Percentiles rank a stretch among this genome's conserved stretches.
Conservation (phyloP, 2,113 vertebrate genomes). For the Scartelaos histophorus region DNA sequence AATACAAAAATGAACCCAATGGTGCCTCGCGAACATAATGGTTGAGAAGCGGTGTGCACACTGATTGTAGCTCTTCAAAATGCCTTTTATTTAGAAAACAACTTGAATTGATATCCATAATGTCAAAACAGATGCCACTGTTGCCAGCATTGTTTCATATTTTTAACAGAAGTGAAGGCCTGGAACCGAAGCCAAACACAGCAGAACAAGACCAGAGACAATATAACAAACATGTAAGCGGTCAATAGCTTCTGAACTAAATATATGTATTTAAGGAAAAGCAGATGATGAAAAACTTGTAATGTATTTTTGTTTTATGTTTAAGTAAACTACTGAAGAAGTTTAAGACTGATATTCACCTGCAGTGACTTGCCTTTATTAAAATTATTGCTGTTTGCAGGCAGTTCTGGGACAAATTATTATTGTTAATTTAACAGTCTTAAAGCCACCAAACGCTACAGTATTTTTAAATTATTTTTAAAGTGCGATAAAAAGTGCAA, state of each 20-base stretch:
- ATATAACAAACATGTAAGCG: neutral
- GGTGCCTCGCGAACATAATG: neutral
- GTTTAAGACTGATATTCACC: too few species aligned
- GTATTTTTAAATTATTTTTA: too few species aligned
- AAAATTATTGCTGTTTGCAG: too few species aligned
- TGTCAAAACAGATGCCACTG: neutral
- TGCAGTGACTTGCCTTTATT: too few species aligned
- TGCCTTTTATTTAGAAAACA: slow-evolving; percentile 3
- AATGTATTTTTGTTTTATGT: too few species aligned
- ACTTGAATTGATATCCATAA: slow-evolving; percentile 1
- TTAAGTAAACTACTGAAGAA: too few species aligned
- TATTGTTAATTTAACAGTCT: neutral
- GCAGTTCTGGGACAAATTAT: neutral
- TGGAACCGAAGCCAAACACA: neutral
- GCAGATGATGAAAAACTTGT: too few species aligned
- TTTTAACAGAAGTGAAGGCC: neutral
- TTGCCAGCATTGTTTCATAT: neutral
- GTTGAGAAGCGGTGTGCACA: neutral
- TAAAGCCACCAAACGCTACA: too few species aligned
- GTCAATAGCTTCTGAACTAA: neutral
- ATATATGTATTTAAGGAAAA: too few species aligned
- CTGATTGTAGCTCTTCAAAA: neutral
- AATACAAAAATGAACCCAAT: neutral
- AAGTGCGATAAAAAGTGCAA: too few species aligned
- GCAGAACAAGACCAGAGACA: neutral